Percentiles rank a stretch among this genome's conserved stretches.
Evolutionary conservation across 2,797 vertebrate species (phyloP).

Genomic region (Siniperca scherzeri): DNA sequence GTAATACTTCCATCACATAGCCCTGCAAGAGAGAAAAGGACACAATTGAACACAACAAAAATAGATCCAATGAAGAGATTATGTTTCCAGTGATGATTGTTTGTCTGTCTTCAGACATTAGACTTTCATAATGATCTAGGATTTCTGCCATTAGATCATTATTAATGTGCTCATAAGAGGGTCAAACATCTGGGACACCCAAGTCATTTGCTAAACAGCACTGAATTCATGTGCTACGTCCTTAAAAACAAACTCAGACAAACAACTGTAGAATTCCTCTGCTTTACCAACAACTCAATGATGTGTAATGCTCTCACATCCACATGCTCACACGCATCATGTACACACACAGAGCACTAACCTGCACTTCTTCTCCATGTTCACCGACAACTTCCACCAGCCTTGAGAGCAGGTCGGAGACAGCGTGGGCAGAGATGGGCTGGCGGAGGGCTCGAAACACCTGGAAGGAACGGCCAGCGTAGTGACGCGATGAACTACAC

Average conservation of each 20-base stretch:
- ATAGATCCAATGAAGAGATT: not conserved
- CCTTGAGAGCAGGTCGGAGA: constrained; percentile 93
- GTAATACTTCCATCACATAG: constrained; percentile 97
- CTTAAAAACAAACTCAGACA: not conserved
- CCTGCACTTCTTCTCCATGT: constrained; percentile 90
- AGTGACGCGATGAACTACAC: constrained; percentile 96
- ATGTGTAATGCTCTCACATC: constrained; percentile 11
- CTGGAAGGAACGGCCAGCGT: constrained; percentile 96
- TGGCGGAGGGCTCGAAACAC: constrained; percentile 95
- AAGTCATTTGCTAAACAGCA: not conserved
- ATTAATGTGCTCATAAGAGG: not conserved
- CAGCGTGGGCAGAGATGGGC: constrained; percentile 92
- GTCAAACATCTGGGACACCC: constrained; percentile 7
- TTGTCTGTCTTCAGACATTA: not conserved
- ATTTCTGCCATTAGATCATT: constrained; percentile 30
- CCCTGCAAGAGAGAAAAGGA: constrained; percentile 83
- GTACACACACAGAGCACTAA: constrained; percentile 38
- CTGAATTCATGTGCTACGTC: not conserved
- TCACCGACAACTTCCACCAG: constrained; percentile 96
- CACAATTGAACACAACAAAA: not conserved
- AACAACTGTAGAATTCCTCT: not conserved
- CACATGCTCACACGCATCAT: not conserved
- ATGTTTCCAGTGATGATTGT: not conserved
- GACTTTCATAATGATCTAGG: not conserved
- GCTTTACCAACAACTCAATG: not conserved